These are phyloP conservation scores for Corydoras maculifer DNA, from an alignment of 2,113 vertebrate species.

Conservation along the genomic window DNA sequence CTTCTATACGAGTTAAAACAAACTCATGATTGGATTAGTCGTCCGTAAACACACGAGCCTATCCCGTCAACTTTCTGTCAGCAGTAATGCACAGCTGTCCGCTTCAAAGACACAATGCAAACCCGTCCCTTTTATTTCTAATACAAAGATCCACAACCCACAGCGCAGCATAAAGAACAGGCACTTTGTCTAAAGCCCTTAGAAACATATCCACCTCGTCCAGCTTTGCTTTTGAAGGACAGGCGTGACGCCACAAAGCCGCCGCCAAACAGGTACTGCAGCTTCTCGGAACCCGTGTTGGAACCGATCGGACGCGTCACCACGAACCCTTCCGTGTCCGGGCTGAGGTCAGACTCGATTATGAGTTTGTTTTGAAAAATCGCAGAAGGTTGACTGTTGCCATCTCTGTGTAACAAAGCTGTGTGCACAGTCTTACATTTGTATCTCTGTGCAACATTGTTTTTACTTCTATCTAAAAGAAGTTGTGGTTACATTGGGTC, in stretches of 20 bases:
- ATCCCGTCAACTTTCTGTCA: too few relatives aligned
- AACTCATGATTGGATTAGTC: too few relatives aligned
- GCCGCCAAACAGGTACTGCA: neutral
- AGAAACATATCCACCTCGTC: neutral
- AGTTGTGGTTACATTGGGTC: too few relatives aligned
- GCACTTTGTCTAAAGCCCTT: neutral
- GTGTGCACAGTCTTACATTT: too few relatives aligned
- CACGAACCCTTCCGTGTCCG: too few relatives aligned
- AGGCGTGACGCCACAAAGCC: neutral
- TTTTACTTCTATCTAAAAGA: too few relatives aligned
- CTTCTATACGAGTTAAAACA: too few relatives aligned
- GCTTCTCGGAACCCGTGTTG: constrained; percentile 1
- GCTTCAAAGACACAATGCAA: neutral
- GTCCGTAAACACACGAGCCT: too few relatives aligned
- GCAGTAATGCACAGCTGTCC: neutral
- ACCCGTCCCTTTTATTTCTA: neutral
- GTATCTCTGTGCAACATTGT: too few relatives aligned
- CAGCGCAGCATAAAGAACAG: neutral
- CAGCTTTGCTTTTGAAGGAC: neutral
- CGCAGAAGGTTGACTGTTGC: neutral
- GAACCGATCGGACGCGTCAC: neutral
- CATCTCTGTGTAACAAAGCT: neutral
- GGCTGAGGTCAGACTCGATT: too few relatives aligned
- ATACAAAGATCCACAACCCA: neutral
- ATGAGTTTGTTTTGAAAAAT: too few relatives aligned